These are phyloP conservation scores for Nipponacmea schrenckii DNA, from an alignment of 2,888 invertebrate genomes.

Conservation along the genomic window DNA sequence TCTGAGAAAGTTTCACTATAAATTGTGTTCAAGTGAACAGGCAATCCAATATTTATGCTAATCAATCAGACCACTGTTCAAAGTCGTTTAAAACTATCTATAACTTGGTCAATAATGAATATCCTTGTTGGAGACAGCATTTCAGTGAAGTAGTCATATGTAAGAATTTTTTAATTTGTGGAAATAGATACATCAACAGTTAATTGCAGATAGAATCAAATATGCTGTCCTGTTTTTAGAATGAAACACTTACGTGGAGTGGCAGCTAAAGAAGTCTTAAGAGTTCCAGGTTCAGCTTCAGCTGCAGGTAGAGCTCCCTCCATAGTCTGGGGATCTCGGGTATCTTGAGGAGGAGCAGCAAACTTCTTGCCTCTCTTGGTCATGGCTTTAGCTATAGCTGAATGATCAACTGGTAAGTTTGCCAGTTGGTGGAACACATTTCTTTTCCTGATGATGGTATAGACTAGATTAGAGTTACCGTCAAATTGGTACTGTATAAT, in stretches of 20 bases:
- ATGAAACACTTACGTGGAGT: slow-evolving; percentile 77
- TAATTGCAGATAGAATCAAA: no score
- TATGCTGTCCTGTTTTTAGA: no score
- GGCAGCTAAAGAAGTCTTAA: slow-evolving; percentile 88
- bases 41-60: no score
- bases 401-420: slow-evolving; percentile 94
- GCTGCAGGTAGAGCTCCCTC: slow-evolving; percentile 66
- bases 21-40: neutral
- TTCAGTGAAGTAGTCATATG: no score
- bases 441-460: slow-evolving; percentile 98
- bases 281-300: slow-evolving; percentile 76
- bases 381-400: slow-evolving; percentile 83
- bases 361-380: slow-evolving; percentile 67
- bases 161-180: no score
- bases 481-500: slow-evolving; percentile 99
- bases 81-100: no score
- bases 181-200: no score
- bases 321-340: slow-evolving; percentile 60
- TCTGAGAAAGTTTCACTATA: neutral
- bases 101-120: no score
- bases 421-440: slow-evolving; percentile 96
- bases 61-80: no score
- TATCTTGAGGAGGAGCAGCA: slow-evolving; percentile 43
- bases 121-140: no score
- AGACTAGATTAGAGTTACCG: slow-evolving; percentile 98